Conservation (phyloP, 2,888 invertebrate species). For the Ectemnius cavifrons region DNA sequence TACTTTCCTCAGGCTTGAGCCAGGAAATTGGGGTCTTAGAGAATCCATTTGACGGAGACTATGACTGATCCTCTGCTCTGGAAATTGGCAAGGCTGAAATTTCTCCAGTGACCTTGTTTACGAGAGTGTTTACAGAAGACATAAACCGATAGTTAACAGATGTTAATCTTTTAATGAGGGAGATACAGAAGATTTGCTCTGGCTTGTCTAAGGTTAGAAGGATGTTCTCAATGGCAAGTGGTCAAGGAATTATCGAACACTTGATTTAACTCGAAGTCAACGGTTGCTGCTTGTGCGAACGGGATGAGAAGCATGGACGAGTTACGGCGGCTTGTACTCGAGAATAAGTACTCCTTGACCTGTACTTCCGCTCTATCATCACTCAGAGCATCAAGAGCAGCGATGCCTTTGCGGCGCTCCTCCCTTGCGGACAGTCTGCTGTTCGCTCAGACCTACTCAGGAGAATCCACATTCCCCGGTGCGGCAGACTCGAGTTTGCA, state of each 20-base stretch:
- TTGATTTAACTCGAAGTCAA: conserved; percentile 39
- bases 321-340: conserved; percentile 57
- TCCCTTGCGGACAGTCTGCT: background rate
- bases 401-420: conserved; percentile 34
- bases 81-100: no score
- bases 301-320: conserved; percentile 42
- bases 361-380: conserved; percentile 43
- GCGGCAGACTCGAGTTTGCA: background rate
- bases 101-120: no score
- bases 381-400: conserved; percentile 10
- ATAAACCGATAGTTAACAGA: no score
- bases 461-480: no score
- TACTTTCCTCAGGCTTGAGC: no score
- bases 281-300: conserved; percentile 41
- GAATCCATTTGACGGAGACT: no score
- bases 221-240: background rate
- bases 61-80: no score
- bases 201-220: no score
- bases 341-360: conserved; percentile 65
- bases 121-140: no score
- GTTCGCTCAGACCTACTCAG: background rate
- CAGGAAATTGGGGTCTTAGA: no score
- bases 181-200: no score
- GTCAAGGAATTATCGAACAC: conserved; percentile 41
- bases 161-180: no score